Percentiles rank a stretch among this genome's conserved stretches.
Conservation (phyloP, 2,113 vertebrate species). For the Podarcis muralis region DNA sequence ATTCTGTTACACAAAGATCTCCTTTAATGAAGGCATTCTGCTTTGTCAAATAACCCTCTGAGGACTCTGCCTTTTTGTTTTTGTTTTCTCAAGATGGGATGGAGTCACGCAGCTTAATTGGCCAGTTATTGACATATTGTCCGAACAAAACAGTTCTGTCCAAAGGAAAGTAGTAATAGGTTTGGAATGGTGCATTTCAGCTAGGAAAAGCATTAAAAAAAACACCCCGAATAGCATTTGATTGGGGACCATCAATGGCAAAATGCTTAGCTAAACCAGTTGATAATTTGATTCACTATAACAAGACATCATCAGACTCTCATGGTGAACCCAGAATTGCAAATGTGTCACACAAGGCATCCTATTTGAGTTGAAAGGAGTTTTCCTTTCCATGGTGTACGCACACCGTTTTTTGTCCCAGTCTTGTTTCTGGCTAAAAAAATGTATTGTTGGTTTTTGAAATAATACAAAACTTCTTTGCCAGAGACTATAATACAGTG, state of each 20-base stretch:
- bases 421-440: background rate
- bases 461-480: background rate
- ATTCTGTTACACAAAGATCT: conserved; percentile 21
- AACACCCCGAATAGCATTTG: background rate
- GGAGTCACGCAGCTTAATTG: background rate
- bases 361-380: background rate
- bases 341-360: background rate
- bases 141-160: background rate
- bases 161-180: conserved; percentile 14
- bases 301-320: background rate
- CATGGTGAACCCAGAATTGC: background rate
- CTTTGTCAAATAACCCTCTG: conserved; percentile 24
- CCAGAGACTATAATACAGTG: background rate
- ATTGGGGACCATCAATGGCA: background rate
- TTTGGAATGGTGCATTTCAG: background rate
- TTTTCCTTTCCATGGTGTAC: background rate
- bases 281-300: background rate
- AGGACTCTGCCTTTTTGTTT: background rate
- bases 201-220: background rate
- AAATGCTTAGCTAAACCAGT: background rate
- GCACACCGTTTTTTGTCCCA: background rate
- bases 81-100: background rate
- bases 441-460: background rate
- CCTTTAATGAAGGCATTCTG: conserved; percentile 1
- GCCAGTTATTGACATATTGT: background rate